Conservation (phyloP, 35 echinoderm and acorn worm species). For the Hemicentrotus pulcherrimus region DNA sequence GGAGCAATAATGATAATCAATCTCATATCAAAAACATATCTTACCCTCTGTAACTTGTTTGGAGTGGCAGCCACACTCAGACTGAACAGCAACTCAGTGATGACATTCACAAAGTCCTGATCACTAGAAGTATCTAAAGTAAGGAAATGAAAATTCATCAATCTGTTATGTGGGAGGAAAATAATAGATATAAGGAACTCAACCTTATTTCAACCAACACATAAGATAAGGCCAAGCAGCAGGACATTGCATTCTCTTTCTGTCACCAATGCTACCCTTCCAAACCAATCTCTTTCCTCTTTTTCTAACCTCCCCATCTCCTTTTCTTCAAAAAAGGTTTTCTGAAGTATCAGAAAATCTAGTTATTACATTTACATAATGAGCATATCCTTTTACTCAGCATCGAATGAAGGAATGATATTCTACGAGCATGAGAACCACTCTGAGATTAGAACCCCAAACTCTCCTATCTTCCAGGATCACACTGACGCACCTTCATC, state of each 20-base stretch:
- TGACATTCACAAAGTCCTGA: conserved; percentile 90
- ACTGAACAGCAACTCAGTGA: conserved; percentile 89
- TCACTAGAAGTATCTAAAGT: conserved; percentile 64
- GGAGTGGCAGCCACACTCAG: conserved; percentile 93
- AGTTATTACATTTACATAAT: too few species aligned
- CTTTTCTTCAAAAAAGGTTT: neutral
- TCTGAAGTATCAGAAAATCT: too few species aligned
- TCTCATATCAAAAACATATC: neutral
- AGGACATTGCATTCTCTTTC: neutral
- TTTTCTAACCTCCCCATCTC: neutral
- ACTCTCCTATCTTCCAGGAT: too few species aligned
- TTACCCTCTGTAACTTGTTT: conserved; percentile 89
- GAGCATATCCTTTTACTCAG: too few species aligned
- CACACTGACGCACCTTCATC: conserved; percentile 50
- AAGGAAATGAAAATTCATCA: neutral
- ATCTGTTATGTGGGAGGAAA: neutral
- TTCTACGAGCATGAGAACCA: too few species aligned
- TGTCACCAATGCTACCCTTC: too few species aligned
- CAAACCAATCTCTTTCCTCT: too few species aligned
- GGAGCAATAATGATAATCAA: too few species aligned
- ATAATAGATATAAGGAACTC: neutral
- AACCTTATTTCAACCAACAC: too few species aligned
- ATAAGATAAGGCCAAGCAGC: too few species aligned
- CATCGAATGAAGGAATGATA: too few species aligned
- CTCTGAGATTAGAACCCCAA: too few species aligned